Conservation (phyloP, 2,888 invertebrate species). For the Rhopalosiphum nymphaeae region DNA sequence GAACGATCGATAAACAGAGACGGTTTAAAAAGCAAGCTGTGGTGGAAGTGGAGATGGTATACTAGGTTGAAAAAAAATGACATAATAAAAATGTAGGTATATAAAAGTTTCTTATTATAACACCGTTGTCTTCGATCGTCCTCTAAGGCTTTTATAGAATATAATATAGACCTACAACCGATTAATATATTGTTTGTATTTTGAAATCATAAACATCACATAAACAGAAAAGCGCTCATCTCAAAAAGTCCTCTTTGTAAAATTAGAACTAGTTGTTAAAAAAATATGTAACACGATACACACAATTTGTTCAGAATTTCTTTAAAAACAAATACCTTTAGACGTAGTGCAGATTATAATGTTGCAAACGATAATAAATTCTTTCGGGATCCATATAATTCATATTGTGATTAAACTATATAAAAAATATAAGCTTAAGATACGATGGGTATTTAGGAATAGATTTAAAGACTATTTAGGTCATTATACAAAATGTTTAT, state of each 20-base stretch:
- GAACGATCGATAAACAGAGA: slow-evolving; percentile 23
- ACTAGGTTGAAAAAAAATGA: slow-evolving; percentile 11
- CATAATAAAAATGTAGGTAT: background rate
- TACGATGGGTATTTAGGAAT: background rate
- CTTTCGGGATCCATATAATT: background rate
- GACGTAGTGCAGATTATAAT: background rate
- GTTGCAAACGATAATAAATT: background rate
- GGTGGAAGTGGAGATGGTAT: background rate
- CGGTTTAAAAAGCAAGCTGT: background rate
- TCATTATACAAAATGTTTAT: background rate
- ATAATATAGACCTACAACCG: background rate
- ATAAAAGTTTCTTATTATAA: background rate
- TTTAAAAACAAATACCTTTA: background rate
- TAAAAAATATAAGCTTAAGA: background rate
- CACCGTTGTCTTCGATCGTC: background rate
- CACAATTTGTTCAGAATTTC: background rate
- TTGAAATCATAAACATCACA: background rate
- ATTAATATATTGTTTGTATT: background rate
- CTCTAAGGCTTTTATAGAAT: background rate
- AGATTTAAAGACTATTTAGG: background rate
- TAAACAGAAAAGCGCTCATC: background rate
- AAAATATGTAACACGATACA: background rate
- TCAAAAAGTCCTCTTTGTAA: background rate
- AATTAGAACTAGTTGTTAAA: background rate
- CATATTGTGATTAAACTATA: background rate